phyloP scores from a whole-genome alignment of 1,140 invertebrate species.

The Protaetia brevitarsis region DNA sequence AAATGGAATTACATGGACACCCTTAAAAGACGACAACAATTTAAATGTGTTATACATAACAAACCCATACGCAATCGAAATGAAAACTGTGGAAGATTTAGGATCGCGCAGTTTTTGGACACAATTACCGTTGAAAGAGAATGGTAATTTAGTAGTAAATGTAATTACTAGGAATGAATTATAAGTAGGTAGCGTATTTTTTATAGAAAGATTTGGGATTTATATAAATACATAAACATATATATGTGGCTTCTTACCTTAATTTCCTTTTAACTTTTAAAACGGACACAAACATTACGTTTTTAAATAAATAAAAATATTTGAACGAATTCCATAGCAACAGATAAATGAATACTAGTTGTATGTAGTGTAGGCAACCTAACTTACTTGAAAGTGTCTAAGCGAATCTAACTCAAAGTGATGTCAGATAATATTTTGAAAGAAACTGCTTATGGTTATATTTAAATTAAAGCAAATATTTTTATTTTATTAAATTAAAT shows the following conservation, averaged over 20 bases:
- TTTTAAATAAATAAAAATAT: not conserved
- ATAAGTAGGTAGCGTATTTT: too few relatives aligned
- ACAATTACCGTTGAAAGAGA: not conserved
- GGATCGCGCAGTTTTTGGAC: not conserved
- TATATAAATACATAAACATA: too few relatives aligned
- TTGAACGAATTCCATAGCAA: not conserved
- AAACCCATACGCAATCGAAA: not conserved
- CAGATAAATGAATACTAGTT: not conserved
- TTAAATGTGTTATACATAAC: not conserved
- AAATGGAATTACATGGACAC: not conserved
- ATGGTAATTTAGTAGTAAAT: conserved; percentile 29
- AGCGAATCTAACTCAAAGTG: not conserved
- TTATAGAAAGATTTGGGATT: not conserved
- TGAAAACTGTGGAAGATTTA: not conserved
- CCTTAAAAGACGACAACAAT: not conserved
- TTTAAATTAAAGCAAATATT: too few relatives aligned
- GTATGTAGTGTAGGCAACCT: not conserved
- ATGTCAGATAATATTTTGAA: not conserved
- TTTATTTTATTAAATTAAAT: too few relatives aligned
- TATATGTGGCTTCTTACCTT: not conserved
- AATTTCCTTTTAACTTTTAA: not conserved
- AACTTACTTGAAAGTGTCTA: not conserved
- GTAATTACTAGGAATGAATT: not conserved
- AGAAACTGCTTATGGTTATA: not conserved
- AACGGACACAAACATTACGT: not conserved